Evolutionary conservation across 2,113 vertebrate species (phyloP).

Genomic region (Urocolius indicus): DNA sequence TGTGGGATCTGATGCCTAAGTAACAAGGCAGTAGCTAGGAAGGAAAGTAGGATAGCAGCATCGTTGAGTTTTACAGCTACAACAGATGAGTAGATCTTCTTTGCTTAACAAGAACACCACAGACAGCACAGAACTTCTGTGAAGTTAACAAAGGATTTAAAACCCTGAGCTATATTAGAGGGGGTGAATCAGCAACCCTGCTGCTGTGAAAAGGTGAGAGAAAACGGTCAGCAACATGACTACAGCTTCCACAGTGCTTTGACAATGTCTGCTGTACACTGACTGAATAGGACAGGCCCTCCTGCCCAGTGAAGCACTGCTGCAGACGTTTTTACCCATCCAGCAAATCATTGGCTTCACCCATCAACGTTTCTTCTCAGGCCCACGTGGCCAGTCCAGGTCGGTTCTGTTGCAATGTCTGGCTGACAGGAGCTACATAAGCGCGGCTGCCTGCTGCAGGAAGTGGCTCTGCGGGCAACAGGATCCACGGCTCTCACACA

Average conservation of each 20-base stretch:
- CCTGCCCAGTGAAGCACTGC: neutral
- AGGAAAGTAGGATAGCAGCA: neutral
- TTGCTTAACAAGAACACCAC: neutral
- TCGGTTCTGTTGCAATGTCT: neutral
- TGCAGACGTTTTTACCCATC: neutral
- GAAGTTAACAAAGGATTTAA: neutral
- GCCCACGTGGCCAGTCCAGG: fast-evolving
- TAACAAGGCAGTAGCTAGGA: neutral
- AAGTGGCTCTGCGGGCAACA: slow-evolving; percentile 17
- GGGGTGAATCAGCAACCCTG: neutral
- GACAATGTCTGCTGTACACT: fast-evolving
- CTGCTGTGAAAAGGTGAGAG: neutral
- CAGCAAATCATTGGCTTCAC: neutral
- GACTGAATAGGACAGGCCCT: neutral
- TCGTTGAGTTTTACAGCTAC: neutral
- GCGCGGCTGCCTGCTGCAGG: neutral
- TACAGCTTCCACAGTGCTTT: neutral
- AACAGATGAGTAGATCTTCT: neutral
- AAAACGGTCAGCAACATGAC: neutral
- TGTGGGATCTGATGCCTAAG: neutral
- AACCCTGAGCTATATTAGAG: neutral
- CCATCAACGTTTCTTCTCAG: fast-evolving
- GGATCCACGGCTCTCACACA: neutral
- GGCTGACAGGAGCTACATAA: neutral
- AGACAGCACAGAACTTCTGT: neutral